Evolutionary conservation across 2,888 invertebrate genomes (phyloP), one percentile per base, ranked within the genome.

Genomic region (Thumatha senex): DNA sequence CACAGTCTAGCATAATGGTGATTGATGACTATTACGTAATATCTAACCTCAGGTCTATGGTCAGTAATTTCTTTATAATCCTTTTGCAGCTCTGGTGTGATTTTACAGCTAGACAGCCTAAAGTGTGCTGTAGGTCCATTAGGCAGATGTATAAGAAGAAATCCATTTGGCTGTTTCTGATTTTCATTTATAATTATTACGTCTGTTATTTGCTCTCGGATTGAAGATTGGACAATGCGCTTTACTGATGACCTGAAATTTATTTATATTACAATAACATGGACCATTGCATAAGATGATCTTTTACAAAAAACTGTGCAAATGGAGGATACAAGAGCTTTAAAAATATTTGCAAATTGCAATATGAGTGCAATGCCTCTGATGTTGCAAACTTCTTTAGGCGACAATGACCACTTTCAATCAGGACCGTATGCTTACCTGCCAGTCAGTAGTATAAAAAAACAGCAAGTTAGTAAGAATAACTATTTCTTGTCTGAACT

Each of bases 111-210:
- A 69, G 97, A 97, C 14, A 99, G 82, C 78, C 97, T 96, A 82
- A 99, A 99, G 83, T 98, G 97, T 12, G 98, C 98, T 0, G 99
- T 99, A 0, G 99, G 99, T 0, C 99, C 99, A 63, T 97, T 95
- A 0, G 99, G 99, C 55, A 99, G 91, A 88, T 99, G 99, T 56
- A 98, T 95, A 2, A 99, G 92, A 13, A 99, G 91, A 79, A 99
- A 92, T 2, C 98, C 99, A 88, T 98, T 97, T 0, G 99, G 99
- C 76, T 96, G 94, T 68, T 96, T 96, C 66, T 95, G 94, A 85
- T 99, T 96, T 84, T 99, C 99, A 84, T 99, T 99, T 2, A 99
- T 92, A n/a, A 99, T 93, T 14, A 98, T 89, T 13, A 99, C 93
- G 82, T 99, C 98, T 0, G 98, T 98, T 67, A 94, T 97, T 13